Percentiles rank a stretch among this genome's conserved stretches.
phyloP scores from a whole-genome alignment of 2,113 vertebrate genomes.

The Plecotus auritus region DNA sequence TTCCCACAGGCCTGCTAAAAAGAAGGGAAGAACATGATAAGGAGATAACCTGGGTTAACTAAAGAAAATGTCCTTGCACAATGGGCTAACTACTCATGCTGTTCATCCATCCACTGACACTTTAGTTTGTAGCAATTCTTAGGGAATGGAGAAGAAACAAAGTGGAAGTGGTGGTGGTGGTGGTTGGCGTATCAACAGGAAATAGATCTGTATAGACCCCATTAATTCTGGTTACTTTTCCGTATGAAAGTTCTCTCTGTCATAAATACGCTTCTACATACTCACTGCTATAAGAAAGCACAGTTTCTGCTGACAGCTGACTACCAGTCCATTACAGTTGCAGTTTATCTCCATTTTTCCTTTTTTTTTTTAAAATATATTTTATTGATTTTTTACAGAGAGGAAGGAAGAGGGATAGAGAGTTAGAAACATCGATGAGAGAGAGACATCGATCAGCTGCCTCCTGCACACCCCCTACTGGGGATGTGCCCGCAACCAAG shows the following conservation, averaged over 20 bases:
- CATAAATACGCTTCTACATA: neutral
- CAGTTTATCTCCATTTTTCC: slow-evolving; percentile 46
- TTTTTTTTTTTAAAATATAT: no score
- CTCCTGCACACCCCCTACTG: no score
- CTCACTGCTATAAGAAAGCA: slow-evolving; percentile 49
- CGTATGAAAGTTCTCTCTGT: slow-evolving; percentile 21
- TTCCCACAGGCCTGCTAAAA: neutral
- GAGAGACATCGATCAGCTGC: no score
- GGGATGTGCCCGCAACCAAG: no score
- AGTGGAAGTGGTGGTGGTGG: neutral
- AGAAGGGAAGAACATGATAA: neutral
- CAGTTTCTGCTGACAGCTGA: neutral
- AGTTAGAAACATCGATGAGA: no score
- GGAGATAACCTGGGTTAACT: neutral
- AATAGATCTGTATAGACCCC: neutral
- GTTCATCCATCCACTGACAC: neutral
- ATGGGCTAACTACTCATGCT: neutral
- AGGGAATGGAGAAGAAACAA: neutral
- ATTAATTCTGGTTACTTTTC: slow-evolving; percentile 1
- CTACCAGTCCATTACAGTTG: slow-evolving; percentile 33
- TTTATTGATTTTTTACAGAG: no score
- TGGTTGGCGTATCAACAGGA: neutral
- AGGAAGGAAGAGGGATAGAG: no score
- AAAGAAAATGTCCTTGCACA: neutral
- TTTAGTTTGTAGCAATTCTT: neutral